Conservation (phyloP, 2,888 invertebrate species). For the Trissoscelio sp. region DNA sequence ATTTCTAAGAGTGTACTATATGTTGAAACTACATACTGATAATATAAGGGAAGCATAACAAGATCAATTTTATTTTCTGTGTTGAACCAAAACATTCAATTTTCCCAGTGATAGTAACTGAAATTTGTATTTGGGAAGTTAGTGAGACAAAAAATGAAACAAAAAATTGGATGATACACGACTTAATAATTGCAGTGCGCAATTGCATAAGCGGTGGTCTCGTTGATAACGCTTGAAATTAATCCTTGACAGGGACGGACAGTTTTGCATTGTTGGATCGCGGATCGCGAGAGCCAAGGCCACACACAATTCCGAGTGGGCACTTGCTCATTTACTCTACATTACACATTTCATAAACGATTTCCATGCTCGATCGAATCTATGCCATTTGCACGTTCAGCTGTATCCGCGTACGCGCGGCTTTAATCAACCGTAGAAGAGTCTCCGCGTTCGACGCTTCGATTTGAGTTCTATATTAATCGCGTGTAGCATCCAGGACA, state of each 20-base stretch:
- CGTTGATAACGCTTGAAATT: constrained; percentile 38
- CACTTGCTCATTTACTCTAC: constrained; percentile 74
- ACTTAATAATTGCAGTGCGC: constrained; percentile 37
- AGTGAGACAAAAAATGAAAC: constrained; percentile 15
- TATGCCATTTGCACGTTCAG: constrained; percentile 48
- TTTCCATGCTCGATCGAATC: constrained; percentile 60
- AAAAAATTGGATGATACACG: too few relatives aligned
- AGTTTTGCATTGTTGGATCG: constrained; percentile 27
- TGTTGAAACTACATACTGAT: too few relatives aligned
- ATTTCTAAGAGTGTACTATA: too few relatives aligned
- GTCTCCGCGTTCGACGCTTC: constrained; percentile 42
- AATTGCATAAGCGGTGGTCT: constrained; percentile 56
- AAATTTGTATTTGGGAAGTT: too few relatives aligned
- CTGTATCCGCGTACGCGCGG: constrained; percentile 39
- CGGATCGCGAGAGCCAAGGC: constrained; percentile 71
- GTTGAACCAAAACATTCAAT: too few relatives aligned
- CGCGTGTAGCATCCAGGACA: constrained; percentile 52
- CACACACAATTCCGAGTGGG: constrained; percentile 70
- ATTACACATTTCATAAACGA: constrained; percentile 76
- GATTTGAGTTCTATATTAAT: constrained; percentile 52
- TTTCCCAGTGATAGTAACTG: too few relatives aligned
- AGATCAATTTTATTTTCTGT: too few relatives aligned
- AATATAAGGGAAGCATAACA: too few relatives aligned
- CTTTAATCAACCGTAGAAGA: constrained; percentile 59
- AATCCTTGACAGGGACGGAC: constrained; percentile 39